Evolutionary conservation across 2,113 vertebrate genomes (phyloP).

Genomic region (Fregata magnificens): DNA sequence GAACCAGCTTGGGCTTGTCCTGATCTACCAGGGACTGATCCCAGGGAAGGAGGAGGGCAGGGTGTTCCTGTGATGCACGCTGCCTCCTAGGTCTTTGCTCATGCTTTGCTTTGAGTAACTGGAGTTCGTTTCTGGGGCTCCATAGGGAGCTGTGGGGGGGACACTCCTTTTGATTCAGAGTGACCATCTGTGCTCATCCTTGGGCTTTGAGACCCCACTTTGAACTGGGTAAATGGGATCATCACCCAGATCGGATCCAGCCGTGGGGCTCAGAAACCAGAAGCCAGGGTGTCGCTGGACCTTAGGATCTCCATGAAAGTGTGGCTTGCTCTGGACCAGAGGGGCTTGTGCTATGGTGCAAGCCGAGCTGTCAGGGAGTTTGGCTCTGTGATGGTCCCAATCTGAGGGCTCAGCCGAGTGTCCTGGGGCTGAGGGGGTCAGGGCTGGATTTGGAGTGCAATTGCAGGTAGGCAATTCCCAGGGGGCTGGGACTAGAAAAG

Average conservation of each 20-base stretch:
- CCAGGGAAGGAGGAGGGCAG: background rate
- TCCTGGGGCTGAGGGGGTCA: background rate
- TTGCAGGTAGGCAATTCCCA: background rate
- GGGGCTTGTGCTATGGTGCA: background rate
- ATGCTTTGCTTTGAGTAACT: background rate
- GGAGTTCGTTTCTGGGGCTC: background rate
- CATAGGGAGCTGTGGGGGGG: fast-evolving
- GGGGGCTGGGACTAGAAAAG: background rate
- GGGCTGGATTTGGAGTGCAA: background rate
- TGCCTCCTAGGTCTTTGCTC: background rate
- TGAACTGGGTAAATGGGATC: background rate
- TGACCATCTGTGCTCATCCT: no score
- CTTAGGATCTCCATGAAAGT: background rate
- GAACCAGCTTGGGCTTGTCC: background rate
- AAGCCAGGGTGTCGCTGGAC: background rate
- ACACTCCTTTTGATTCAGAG: background rate
- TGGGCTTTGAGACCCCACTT: background rate
- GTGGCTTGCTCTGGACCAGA: background rate
- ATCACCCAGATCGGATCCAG: background rate
- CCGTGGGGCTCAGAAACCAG: background rate
- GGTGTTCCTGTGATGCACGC: fast-evolving
- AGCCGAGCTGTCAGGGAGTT: background rate
- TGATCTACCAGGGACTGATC: background rate
- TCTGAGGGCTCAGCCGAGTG: background rate
- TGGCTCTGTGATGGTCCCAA: background rate